These are phyloP conservation scores for Acronicta psi DNA, from an alignment of 2,888 invertebrate genomes.

Conservation along the genomic window DNA sequence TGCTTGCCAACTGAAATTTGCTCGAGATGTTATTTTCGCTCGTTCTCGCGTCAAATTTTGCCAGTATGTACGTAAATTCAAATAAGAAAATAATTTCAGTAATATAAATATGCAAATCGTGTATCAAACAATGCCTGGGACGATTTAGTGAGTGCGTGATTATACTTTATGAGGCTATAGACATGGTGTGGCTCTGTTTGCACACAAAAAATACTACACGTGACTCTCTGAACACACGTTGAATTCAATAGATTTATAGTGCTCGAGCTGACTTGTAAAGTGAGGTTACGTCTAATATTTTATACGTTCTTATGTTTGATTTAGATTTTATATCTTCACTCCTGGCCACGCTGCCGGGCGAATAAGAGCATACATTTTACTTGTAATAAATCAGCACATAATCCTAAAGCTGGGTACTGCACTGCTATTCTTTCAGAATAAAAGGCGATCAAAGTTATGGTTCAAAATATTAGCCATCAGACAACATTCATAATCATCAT, in stretches of 20 bases:
- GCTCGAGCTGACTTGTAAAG: background rate
- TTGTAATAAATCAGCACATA: background rate
- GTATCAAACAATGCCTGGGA: slow-evolving; percentile 38
- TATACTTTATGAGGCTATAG: slow-evolving; percentile 26
- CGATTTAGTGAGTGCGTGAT: slow-evolving; percentile 24
- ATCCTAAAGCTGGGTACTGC: background rate
- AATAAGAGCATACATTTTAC: background rate
- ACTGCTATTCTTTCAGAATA: too few relatives aligned
- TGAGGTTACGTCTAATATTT: background rate
- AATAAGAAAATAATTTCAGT: slow-evolving; percentile 51
- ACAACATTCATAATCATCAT: too few relatives aligned
- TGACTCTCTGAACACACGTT: background rate
- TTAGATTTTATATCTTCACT: background rate
- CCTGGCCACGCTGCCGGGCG: background rate
- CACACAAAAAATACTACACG: background rate
- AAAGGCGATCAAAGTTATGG: too few relatives aligned
- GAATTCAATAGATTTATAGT: background rate
- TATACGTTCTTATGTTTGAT: background rate
- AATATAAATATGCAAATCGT: slow-evolving; percentile 50
- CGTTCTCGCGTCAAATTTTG: slow-evolving; percentile 40
- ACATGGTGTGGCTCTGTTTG: slow-evolving; percentile 7
- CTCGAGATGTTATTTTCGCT: slow-evolving; percentile 36
- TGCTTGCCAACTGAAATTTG: slow-evolving; percentile 27
- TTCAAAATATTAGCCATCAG: background rate
- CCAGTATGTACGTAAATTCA: slow-evolving; percentile 39